These are phyloP conservation scores for Drosophila prostipennis DNA, from an alignment of 2,888 invertebrate genomes.

Conservation along the genomic window DNA sequence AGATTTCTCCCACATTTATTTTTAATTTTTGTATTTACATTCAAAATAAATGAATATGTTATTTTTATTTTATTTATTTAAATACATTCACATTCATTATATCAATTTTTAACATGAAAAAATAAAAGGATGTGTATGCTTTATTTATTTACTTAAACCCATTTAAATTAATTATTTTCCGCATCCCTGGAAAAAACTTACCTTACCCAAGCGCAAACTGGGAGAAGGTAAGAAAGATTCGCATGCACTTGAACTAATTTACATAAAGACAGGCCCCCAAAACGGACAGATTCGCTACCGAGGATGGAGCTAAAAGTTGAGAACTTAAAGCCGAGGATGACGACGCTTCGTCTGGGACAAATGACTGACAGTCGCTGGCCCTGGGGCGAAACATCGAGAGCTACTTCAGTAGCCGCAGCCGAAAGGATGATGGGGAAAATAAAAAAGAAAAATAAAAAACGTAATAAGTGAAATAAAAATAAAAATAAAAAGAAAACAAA, in stretches of 20 bases:
- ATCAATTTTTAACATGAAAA: too few relatives aligned
- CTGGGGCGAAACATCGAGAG: slow-evolving; percentile 64
- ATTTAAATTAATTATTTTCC: background rate
- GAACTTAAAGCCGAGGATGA: slow-evolving; percentile 30
- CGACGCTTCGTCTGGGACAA: slow-evolving; percentile 68
- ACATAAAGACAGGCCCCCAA: slow-evolving; percentile 64
- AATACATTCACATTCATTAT: too few relatives aligned
- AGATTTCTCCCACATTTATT: too few relatives aligned
- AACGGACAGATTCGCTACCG: slow-evolving; percentile 26
- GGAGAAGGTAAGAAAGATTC: background rate
- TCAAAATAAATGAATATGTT: too few relatives aligned
- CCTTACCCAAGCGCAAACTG: slow-evolving; percentile 4
- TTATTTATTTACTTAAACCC: background rate
- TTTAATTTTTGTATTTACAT: too few relatives aligned
- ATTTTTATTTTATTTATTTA: too few relatives aligned
- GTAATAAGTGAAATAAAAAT: slow-evolving; percentile 25
- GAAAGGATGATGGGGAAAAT: slow-evolving; percentile 64
- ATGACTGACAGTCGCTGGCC: slow-evolving; percentile 68
- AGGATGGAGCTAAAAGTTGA: background rate
- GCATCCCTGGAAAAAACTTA: slow-evolving; percentile 1
- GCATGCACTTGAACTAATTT: slow-evolving; percentile 72
- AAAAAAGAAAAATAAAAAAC: slow-evolving; percentile 23
- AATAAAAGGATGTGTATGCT: background rate
- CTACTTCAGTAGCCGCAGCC: slow-evolving; percentile 82
- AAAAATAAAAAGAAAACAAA: background rate